These are phyloP conservation scores for Siderastrea siderea DNA, from an alignment of 92 coral and sea anemone species.

Conservation along the genomic window DNA sequence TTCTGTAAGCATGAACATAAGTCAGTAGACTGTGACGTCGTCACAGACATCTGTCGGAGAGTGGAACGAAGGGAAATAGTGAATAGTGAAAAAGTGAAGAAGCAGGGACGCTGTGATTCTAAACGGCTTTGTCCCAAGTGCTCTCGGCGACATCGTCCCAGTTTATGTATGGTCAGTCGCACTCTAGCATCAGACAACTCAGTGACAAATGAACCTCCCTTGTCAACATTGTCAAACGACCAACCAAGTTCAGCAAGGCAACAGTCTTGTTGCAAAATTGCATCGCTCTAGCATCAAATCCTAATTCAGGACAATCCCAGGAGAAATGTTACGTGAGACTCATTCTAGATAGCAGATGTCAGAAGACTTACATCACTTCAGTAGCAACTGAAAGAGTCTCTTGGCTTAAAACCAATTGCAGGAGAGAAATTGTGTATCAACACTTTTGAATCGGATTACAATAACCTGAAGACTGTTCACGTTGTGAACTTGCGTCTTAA, in stretches of 20 bases:
- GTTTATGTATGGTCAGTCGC: not conserved
- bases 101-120: slow-evolving; percentile 13
- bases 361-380: not conserved
- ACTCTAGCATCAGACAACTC: not conserved
- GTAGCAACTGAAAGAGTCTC: not conserved
- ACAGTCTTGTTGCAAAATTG: too few species aligned
- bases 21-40: too few species aligned
- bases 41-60: too few species aligned
- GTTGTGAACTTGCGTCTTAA: slow-evolving; percentile 20
- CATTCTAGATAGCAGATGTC: too few species aligned
- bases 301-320: too few species aligned
- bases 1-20: too few species aligned
- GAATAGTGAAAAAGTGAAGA: not conserved
- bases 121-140: not conserved
- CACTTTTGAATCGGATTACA: not conserved
- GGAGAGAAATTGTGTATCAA: not conserved
- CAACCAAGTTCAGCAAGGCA: too few species aligned
- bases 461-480: not conserved
- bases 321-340: too few species aligned
- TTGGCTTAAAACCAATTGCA: not conserved
- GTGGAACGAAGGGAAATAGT: not conserved
- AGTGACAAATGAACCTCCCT: too few species aligned
- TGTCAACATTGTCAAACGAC: too few species aligned
- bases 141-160: not conserved
- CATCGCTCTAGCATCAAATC: too few species aligned